Evolutionary conservation across 2,113 vertebrate genomes (phyloP).

Genomic region (Sander lucioperca): DNA sequence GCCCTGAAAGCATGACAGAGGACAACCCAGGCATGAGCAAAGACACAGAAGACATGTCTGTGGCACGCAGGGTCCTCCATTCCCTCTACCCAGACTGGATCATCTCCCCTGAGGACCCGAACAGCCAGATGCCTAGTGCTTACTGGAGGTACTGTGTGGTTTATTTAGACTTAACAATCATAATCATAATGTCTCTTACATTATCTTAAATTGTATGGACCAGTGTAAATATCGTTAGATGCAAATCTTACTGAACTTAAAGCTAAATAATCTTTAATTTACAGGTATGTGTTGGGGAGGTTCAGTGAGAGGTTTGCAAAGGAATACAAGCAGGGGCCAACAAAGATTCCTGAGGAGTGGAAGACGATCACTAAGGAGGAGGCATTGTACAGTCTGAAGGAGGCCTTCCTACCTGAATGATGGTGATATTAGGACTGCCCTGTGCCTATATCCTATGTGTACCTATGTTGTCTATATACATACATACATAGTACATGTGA

Average conservation of each 20-base stretch:
- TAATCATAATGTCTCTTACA: not conserved
- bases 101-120: slow-evolving; percentile 54
- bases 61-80: slow-evolving; percentile 53
- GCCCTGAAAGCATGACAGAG: slow-evolving; percentile 38
- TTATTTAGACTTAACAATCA: not conserved
- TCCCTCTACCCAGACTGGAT: slow-evolving; percentile 73
- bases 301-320: slow-evolving; percentile 76
- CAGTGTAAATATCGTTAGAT: not conserved
- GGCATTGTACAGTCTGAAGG: slow-evolving; percentile 69
- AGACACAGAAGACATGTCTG: slow-evolving; percentile 17
- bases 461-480: not conserved
- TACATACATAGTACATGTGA: not conserved
- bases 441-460: not conserved
- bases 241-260: not conserved
- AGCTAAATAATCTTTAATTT: slow-evolving; percentile 7
- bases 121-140: slow-evolving; percentile 38
- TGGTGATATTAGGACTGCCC: not conserved
- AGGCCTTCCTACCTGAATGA: slow-evolving; percentile 39
- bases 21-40: slow-evolving; percentile 34
- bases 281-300: slow-evolving; percentile 75
- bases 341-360: slow-evolving; percentile 74
- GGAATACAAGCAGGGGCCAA: slow-evolving; percentile 58
- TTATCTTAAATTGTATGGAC: not conserved
- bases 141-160: slow-evolving; percentile 79
- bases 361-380: slow-evolving; percentile 67